These are phyloP conservation scores for Macrobrachium nipponense DNA, from an alignment of 1,140 invertebrate species.

Conservation along the genomic window DNA sequence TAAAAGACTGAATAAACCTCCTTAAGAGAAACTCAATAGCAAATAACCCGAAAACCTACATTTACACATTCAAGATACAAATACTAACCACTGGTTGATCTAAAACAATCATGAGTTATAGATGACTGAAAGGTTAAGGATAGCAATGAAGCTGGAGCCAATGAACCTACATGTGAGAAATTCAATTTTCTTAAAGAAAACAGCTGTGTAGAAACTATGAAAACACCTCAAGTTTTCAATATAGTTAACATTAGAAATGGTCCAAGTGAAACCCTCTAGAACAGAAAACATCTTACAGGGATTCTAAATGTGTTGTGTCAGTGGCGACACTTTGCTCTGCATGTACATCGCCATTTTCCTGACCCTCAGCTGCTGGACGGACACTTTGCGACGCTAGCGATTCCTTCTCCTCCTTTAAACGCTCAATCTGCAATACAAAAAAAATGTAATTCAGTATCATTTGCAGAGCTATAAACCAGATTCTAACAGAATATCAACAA, in stretches of 20 bases:
- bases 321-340: slow-evolving; percentile 65
- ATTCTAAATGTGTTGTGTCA: slow-evolving; percentile 33
- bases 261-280: background rate
- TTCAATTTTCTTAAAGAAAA: no score
- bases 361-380: slow-evolving; percentile 69
- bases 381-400: slow-evolving; percentile 69
- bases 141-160: no score
- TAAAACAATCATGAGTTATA: no score
- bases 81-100: no score
- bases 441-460: background rate
- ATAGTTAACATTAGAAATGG: background rate
- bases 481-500: no score
- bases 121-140: no score
- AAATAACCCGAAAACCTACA: no score
- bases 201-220: no score
- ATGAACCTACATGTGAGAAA: no score
- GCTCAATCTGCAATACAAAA: slow-evolving; percentile 65
- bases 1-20: no score
- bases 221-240: background rate
- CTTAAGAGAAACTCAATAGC: no score
- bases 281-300: slow-evolving; percentile 25
- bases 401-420: slow-evolving; percentile 71
- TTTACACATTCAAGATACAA: no score
- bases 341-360: slow-evolving; percentile 72
- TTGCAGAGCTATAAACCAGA: background rate